These are phyloP conservation scores for Euzetes globulus DNA, from an alignment of 2,888 invertebrate species.

Conservation along the genomic window DNA sequence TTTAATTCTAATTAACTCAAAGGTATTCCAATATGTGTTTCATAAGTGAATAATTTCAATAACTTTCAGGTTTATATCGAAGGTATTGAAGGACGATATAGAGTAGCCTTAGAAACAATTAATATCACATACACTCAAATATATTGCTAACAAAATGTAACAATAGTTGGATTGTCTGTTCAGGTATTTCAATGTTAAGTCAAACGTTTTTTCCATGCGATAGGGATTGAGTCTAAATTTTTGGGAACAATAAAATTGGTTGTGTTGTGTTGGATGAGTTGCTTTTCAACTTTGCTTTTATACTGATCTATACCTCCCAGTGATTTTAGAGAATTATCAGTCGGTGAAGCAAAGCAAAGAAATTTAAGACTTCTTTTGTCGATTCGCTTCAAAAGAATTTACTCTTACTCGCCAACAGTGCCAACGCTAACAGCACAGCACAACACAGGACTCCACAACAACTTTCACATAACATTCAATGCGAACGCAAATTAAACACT, in stretches of 20 bases:
- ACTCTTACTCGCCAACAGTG: neutral
- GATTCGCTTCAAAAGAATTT: neutral
- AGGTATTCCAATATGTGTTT: neutral
- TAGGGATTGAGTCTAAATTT: neutral
- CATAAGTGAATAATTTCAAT: neutral
- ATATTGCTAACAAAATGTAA: neutral
- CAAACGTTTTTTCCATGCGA: neutral
- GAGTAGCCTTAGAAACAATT: neutral
- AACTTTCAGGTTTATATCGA: too few species aligned
- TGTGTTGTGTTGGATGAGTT: neutral
- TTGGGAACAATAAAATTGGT: slow-evolving; percentile 11
- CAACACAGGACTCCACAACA: too few species aligned
- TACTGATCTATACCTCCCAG: neutral
- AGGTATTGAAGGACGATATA: neutral
- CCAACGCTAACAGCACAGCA: too few species aligned
- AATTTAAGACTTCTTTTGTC: neutral
- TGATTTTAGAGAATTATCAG: slow-evolving; percentile 5
- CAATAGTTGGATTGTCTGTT: slow-evolving; percentile 4
- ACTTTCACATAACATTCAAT: too few species aligned
- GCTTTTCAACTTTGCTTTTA: slow-evolving; percentile 15
- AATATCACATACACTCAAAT: neutral
- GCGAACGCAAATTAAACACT: too few species aligned
- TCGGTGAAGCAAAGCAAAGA: slow-evolving; percentile 1
- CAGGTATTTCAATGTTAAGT: neutral
- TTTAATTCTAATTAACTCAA: too few species aligned